Evolutionary conservation across 2,113 vertebrate species (phyloP).

Genomic region (Psilopsiagon aurifrons): DNA sequence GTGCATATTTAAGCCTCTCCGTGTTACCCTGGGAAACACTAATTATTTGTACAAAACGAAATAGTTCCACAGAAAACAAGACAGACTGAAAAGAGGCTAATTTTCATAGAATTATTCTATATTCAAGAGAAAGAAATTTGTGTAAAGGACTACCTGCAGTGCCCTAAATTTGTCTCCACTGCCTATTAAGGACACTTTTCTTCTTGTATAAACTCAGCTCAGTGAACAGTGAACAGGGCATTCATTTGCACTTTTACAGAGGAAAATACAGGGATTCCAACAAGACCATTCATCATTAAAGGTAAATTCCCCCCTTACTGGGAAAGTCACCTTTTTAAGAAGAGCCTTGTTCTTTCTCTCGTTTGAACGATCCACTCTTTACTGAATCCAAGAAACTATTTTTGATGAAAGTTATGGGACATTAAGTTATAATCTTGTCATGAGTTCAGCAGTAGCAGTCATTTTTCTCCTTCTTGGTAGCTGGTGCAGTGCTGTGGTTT

Average conservation of each 20-base stretch:
- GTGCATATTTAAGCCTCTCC: not conserved
- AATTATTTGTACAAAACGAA: not conserved
- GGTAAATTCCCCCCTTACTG: not conserved
- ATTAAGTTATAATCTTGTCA: not conserved
- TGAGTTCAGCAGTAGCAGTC: too few species aligned
- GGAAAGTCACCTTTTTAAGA: not conserved
- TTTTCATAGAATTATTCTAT: not conserved
- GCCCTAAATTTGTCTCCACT: not conserved
- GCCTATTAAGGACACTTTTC: not conserved
- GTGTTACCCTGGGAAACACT: not conserved
- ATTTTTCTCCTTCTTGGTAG: too few species aligned
- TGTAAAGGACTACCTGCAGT: not conserved
- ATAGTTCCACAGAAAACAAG: not conserved
- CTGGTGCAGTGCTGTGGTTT: too few species aligned
- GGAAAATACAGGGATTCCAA: not conserved
- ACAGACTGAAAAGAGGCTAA: not conserved
- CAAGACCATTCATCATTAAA: not conserved
- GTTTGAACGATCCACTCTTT: not conserved
- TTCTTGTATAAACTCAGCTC: not conserved
- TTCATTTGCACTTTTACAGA: not conserved
- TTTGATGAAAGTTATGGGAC: not conserved
- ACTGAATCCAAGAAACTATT: not conserved
- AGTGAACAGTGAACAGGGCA: not conserved
- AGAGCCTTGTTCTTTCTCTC: not conserved
- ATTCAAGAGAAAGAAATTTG: not conserved